phyloP scores from a whole-genome alignment of 1,140 invertebrate species.

The Solen grandis region DNA sequence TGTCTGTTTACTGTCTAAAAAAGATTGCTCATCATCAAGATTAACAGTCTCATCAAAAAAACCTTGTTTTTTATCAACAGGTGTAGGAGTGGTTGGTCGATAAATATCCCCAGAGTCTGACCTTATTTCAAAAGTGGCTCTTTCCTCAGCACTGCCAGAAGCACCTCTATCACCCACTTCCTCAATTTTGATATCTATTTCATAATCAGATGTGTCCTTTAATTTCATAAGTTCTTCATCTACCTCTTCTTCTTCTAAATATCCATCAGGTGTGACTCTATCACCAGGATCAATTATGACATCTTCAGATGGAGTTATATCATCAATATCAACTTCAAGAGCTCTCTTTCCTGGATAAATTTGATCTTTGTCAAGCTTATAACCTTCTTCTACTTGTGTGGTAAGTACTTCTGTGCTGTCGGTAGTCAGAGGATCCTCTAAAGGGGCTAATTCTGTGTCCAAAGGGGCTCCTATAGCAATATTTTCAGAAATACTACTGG shows the following conservation, averaged over 20 bases:
- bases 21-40: constrained; percentile 12
- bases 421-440: background rate
- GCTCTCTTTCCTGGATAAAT: constrained; percentile 75
- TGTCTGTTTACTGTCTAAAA: background rate
- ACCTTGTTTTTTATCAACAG: constrained; percentile 73
- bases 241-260: constrained; percentile 54
- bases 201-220: constrained; percentile 81
- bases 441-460: constrained; percentile 6
- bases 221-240: constrained; percentile 75
- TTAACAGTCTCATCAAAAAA: constrained; percentile 64
- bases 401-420: constrained; percentile 11
- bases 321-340: constrained; percentile 59
- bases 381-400: constrained; percentile 40
- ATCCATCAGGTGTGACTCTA: constrained; percentile 30
- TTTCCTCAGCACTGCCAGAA: constrained; percentile 41
- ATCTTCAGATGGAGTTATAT: constrained; percentile 36
- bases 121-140: constrained; percentile 63
- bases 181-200: constrained; percentile 65
- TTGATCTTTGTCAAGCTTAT: constrained; percentile 54
- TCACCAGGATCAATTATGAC: too few species aligned
- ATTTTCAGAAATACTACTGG: constrained; percentile 4
- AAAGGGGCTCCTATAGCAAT: constrained; percentile 14
- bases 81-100: constrained; percentile 77
- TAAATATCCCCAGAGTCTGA: constrained; percentile 74
- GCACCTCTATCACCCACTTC: constrained; percentile 1